phyloP scores from a whole-genome alignment of 53 echinoderm and acorn worm genomes.

The Crossaster papposus region DNA sequence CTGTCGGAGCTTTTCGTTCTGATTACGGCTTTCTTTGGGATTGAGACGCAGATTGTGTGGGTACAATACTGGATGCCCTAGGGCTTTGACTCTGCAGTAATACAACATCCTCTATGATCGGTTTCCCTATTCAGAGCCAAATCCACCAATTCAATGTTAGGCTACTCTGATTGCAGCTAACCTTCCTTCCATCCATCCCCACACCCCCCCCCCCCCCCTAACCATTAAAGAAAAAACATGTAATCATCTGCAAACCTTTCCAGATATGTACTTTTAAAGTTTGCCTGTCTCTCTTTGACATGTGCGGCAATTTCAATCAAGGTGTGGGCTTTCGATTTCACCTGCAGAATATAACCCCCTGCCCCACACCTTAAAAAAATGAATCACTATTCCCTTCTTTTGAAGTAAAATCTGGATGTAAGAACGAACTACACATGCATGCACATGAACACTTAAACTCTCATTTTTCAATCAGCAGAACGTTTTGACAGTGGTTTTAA shows the following conservation, averaged over 20 bases:
- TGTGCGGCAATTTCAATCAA: background rate
- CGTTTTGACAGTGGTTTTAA: too few species aligned
- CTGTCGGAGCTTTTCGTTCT: constrained; percentile 21
- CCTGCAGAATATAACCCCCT: too few species aligned
- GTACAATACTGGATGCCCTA: constrained; percentile 28
- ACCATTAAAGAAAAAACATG: background rate
- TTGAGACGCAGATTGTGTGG: constrained; percentile 17
- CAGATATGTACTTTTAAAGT: background rate
- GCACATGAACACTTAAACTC: too few species aligned
- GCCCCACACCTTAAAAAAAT: too few species aligned
- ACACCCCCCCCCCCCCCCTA: background rate
- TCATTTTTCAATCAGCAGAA: too few species aligned
- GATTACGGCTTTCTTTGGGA: constrained; percentile 39
- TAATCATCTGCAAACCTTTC: constrained; percentile 31
- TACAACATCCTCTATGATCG: constrained; percentile 11
- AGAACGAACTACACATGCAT: too few species aligned
- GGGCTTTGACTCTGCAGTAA: constrained; percentile 53
- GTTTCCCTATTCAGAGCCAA: background rate
- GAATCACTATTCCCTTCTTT: too few species aligned
- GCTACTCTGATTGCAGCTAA: background rate
- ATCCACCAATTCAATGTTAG: constrained; percentile 4
- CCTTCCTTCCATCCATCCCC: background rate
- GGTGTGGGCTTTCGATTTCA: background rate
- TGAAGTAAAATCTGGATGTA: too few species aligned
- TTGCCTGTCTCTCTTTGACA: background rate